Evolutionary conservation across 2,888 invertebrate species (phyloP).

Genomic region (Archaeoteleia sp.): DNA sequence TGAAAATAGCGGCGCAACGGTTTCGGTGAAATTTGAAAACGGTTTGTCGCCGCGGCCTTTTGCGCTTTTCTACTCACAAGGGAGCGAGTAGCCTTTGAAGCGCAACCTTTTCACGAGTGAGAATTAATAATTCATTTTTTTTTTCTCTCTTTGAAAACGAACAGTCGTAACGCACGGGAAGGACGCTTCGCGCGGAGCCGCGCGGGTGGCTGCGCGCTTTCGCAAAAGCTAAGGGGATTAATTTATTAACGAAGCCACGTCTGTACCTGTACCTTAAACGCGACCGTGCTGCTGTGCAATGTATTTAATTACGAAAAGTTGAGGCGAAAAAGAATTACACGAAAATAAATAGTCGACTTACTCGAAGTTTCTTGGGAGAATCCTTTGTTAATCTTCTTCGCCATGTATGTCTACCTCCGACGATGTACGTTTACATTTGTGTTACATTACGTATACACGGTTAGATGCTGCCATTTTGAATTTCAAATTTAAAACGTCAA

Average conservation of each 20-base stretch:
- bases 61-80: constrained; percentile 47
- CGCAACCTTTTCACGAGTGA: constrained; percentile 44
- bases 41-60: constrained; percentile 45
- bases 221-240: constrained; percentile 44
- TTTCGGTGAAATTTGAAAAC: constrained; percentile 48
- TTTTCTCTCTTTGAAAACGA: constrained; percentile 47
- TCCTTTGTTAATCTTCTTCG: too few species aligned
- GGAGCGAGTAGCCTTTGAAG: constrained; percentile 47
- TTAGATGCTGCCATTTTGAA: too few species aligned
- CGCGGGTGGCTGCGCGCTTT: constrained; percentile 30
- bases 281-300: constrained; percentile 7
- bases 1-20: too few species aligned
- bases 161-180: constrained; percentile 45
- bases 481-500: too few species aligned
- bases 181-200: constrained; percentile 33
- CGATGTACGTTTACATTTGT: too few species aligned
- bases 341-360: not conserved
- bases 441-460: too few species aligned
- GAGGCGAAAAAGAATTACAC: constrained; percentile 2
- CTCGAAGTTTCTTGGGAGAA: too few species aligned
- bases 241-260: constrained; percentile 48
- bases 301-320: constrained; percentile 36
- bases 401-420: too few species aligned
- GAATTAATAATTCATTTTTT: constrained; percentile 36
- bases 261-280: constrained; percentile 34